Base-by-base conservation (phyloP, 2,888 invertebrate genomes). In the Xestia rhomboidea region DNA sequence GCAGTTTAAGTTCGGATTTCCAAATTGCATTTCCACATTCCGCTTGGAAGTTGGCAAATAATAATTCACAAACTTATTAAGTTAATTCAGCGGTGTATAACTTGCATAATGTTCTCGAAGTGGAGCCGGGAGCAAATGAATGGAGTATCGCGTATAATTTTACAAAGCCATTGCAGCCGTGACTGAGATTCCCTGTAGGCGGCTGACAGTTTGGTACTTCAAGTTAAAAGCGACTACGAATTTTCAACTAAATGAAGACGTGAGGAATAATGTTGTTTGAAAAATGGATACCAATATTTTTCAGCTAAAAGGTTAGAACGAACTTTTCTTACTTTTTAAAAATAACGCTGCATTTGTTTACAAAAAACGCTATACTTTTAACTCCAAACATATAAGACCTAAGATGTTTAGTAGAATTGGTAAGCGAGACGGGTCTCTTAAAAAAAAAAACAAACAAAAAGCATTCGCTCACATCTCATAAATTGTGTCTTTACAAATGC, bases 121-220 rank as follows among this genome's bases (percentile, higher is more conserved):
- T 73, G 81, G 70, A 64, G 77, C 73, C 46, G 66, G 63, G 71
- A 68, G 62, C 46, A 72, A 82, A 77, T 86, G 73, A 87, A 85
- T 82, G 77, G 76, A 73, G 79, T 82, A 83, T 82, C 73, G 81
- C 78, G 75, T 81, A 83, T 90, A 89, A 89, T 89, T 90, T 87
- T 73, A 85, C 84, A 81, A 84, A 89, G 85, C 79, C 68, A 70
- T 86, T 83, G 81, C 79, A 79, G 76, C 49, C 66, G 76, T 83
- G 66, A 82, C 86, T 86, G 77, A 83, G 80, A 87, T 82, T 86
- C 83, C 64, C 84, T 81, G 73, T 69, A 80, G 84, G 77, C 75
- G 13, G 73, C 46, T 77, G 49, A 49, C 46, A 46, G 57, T 18
- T 41, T 1, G n/a, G 8, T 38, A 44, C 5, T 54, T 13, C 21